Conservation (phyloP, 2,888 invertebrate genomes). For the Spatulosminthurus flaviceps region DNA sequence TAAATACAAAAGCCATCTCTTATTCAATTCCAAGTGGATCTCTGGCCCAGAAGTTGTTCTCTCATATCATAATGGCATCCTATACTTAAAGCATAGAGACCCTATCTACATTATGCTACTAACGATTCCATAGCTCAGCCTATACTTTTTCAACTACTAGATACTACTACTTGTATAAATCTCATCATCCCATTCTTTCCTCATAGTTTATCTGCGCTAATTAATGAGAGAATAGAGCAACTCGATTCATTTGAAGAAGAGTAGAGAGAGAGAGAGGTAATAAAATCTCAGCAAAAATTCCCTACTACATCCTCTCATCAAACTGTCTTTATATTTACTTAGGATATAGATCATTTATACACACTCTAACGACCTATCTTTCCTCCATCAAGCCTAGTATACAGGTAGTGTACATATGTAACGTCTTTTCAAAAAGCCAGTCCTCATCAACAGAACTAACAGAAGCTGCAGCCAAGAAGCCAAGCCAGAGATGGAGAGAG, state of each 20-base stretch:
- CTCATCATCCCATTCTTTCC: constrained; percentile 33
- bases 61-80: too few relatives aligned
- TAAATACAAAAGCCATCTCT: too few relatives aligned
- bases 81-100: too few relatives aligned
- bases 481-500: not conserved
- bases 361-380: too few relatives aligned
- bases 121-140: too few relatives aligned
- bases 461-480: too few relatives aligned
- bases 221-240: constrained; percentile 19
- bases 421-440: not conserved
- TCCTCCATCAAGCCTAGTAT: too few relatives aligned
- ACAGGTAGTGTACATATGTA: too few relatives aligned
- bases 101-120: too few relatives aligned
- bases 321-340: not conserved
- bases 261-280: too few relatives aligned
- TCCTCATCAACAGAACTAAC: not conserved
- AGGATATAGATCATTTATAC: too few relatives aligned
- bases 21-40: not conserved
- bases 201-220: constrained; percentile 40
- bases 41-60: too few relatives aligned
- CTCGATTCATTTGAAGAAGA: constrained; percentile 34
- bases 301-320: not conserved
- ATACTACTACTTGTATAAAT: constrained; percentile 32
- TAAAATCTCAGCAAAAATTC: constrained; percentile 8
- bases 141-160: constrained; percentile 29